A percentile compares a stretch with the other conserved stretches of the same genome.
Conservation (phyloP, 2,888 invertebrate genomes). For the Cataglyphis rosenhaueri region DNA sequence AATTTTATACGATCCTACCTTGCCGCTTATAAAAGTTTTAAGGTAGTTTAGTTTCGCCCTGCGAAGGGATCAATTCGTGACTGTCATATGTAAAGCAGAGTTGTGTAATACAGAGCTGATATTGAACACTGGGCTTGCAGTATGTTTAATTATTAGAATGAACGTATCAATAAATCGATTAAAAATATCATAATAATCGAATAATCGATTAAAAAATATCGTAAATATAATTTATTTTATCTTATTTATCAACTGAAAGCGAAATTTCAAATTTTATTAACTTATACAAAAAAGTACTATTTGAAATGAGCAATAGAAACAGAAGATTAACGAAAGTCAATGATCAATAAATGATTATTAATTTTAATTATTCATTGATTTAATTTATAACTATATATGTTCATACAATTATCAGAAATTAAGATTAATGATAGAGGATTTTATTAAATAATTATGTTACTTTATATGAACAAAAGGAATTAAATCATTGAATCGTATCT, state of each 20-base stretch:
- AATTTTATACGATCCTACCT: slow-evolving; percentile 15
- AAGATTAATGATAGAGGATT: not conserved
- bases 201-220: not conserved
- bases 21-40: not conserved
- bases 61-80: slow-evolving; percentile 1
- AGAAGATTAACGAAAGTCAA: not conserved
- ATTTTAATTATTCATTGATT: not conserved
- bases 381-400: not conserved
- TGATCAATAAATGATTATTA: not conserved
- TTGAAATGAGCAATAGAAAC: not conserved
- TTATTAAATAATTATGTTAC: not conserved
- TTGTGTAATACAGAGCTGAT: slow-evolving; percentile 13
- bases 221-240: not conserved
- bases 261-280: not conserved
- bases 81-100: slow-evolving; percentile 26
- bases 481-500: not conserved
- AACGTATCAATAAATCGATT: not conserved
- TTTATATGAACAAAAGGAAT: not conserved
- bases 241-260: not conserved
- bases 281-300: not conserved
- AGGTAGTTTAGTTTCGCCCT: not conserved
- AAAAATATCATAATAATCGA: not conserved
- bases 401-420: not conserved
- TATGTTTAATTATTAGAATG: not conserved
- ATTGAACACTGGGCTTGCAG: not conserved